A percentile compares a stretch with the other conserved stretches of the same genome.
These are phyloP conservation scores for Chondrilla cf. caribensis DNA, from an alignment of 37 sponge, comb jelly and placozoan genomes.

Conservation along the genomic window DNA sequence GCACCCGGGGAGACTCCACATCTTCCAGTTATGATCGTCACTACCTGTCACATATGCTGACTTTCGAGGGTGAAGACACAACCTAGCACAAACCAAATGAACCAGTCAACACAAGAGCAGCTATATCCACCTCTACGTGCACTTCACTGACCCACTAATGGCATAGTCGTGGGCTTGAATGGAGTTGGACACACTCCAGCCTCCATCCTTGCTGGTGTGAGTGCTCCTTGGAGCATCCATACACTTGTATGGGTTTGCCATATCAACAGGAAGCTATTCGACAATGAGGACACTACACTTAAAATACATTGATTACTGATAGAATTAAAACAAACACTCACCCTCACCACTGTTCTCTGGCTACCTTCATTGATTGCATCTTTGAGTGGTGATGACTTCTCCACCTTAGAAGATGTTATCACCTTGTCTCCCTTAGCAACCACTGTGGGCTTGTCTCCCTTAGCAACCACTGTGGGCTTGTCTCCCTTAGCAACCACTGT, in stretches of 20 bases:
- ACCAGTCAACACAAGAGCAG: neutral
- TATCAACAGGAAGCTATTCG: conserved; percentile 39
- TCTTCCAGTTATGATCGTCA: conserved; percentile 93
- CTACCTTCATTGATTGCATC: no score
- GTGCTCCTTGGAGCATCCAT: conserved; percentile 38
- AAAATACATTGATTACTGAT: no score
- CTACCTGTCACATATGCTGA: conserved; percentile 77
- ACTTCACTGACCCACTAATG: conserved; percentile 30
- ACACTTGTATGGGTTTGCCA: conserved; percentile 46
- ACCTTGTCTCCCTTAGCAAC: no score
- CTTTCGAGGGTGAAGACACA: conserved; percentile 70
- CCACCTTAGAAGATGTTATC: no score
- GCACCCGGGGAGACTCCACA: conserved; percentile 83
- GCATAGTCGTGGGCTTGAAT: conserved; percentile 62
- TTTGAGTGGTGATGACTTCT: no score
- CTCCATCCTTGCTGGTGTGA: conserved; percentile 77
- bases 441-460: no score
- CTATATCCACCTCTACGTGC: neutral
- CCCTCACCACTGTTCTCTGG: no score
- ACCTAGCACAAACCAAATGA: neutral
- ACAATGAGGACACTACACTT: no score
- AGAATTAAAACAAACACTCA: no score
- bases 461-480: no score
- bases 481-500: no score
- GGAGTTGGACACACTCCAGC: conserved; percentile 33